Base-by-base conservation (phyloP, 2,888 invertebrate genomes). In the Oegoconia quadripuncta region DNA sequence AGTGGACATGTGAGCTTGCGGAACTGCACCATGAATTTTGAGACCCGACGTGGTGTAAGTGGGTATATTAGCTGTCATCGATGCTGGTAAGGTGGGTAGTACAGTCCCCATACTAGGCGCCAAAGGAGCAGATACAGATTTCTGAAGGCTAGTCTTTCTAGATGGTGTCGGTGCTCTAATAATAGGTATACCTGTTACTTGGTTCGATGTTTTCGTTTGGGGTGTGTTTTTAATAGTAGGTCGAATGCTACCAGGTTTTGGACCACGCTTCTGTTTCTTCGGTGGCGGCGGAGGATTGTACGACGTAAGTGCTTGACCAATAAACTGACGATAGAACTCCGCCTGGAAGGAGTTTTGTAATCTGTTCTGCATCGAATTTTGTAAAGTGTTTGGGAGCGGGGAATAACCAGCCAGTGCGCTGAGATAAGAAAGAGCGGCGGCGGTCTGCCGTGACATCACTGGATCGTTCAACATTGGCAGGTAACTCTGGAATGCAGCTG, bases 91-190 rank as follows among this genome's bases (percentile, higher is more conserved):
- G 16, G 62, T 68, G 15, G 81, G 62, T 31, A 83, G 47, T 16
- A 83, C 82, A 3, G 81, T 74, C 0, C 83, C 83, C 82, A 84
- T 82, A 39, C 76, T 80, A 0, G 82, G 75, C 16, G 76, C 52
- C 27, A 82, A 43, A 0, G 70, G 48, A 1, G 67, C 46, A 1
- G 78, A 64, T 3, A 54, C 38, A 5, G 76, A 58, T 44, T 79
- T 80, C 33, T 73, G 70, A 9, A 65, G 35, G 39, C 49, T 58
- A n/a, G n/a, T n/a, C 11, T 37, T 42, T 38, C 3, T 30, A 38
- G 18, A 20, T 28, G 35, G 16, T 39, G 23, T 7, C 26, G 30
- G 18, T 11, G 20, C 34, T 31, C 6, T 34, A 38, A n/a, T 32
- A 2, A 31, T 12, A 20, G 37, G 25, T 8, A 14, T 13, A 12